These are phyloP conservation scores for Neogobius melanostomus DNA, from an alignment of 2,113 vertebrate genomes.

Conservation along the genomic window DNA sequence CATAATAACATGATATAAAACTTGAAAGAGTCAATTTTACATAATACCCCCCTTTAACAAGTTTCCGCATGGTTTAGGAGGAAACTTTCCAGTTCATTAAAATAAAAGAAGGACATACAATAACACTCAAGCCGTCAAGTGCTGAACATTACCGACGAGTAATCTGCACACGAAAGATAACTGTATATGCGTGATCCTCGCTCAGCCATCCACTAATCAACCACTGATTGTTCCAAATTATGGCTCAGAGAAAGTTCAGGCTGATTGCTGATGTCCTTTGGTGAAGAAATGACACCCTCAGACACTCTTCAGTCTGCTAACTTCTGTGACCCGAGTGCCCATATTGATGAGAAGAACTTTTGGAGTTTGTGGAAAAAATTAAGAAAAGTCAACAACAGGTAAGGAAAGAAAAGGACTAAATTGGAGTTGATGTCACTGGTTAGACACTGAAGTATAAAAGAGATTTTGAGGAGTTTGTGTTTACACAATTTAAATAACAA, in stretches of 20 bases:
- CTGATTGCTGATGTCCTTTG: slow-evolving; percentile 42
- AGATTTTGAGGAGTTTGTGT: too few species aligned
- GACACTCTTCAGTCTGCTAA: not conserved
- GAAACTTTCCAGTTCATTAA: not conserved
- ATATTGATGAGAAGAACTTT: not conserved
- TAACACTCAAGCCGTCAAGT: slow-evolving; percentile 1
- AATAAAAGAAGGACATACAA: not conserved
- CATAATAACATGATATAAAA: too few species aligned
- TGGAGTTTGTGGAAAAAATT: not conserved
- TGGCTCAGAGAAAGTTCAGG: slow-evolving; percentile 28
- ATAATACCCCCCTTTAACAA: not conserved
- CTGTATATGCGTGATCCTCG: slow-evolving; percentile 31
- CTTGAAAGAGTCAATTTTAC: too few species aligned
- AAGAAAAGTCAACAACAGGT: too few species aligned
- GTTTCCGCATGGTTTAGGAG: not conserved
- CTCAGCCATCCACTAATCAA: slow-evolving; percentile 45
- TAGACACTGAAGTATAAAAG: too few species aligned
- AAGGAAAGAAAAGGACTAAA: too few species aligned
- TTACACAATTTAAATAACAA: too few species aligned
- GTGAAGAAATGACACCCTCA: slow-evolving; percentile 21
- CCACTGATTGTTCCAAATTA: slow-evolving; percentile 55
- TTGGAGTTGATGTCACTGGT: too few species aligned
- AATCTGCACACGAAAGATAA: slow-evolving; percentile 43
- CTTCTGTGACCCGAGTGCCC: not conserved
- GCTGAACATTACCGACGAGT: slow-evolving; percentile 11